phyloP scores from a whole-genome alignment of 2,888 invertebrate genomes.

The Philereme transversata region DNA sequence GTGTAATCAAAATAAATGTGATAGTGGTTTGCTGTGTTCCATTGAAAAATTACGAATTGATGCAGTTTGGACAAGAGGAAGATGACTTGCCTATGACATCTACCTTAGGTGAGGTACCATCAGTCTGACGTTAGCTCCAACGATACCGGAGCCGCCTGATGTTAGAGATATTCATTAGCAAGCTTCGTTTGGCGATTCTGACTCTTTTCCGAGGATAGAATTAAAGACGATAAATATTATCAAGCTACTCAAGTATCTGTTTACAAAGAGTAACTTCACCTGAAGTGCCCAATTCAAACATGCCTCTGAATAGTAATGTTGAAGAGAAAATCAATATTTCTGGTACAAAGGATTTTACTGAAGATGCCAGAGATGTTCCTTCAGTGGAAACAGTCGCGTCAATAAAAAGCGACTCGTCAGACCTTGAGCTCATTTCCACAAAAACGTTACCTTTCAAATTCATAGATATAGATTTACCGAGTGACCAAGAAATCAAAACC shows the following conservation, averaged over 20 bases:
- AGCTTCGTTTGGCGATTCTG: background rate
- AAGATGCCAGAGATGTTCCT: conserved; percentile 50
- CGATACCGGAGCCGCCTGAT: conserved; percentile 74
- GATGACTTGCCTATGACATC: conserved; percentile 72
- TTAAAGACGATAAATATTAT: conserved; percentile 58
- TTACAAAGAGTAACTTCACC: conserved; percentile 53
- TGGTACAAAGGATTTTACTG: conserved; percentile 46
- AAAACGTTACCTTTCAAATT: conserved; percentile 56
- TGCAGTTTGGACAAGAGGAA: conserved; percentile 74
- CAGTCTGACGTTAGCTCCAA: conserved; percentile 52
- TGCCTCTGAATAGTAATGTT: conserved; percentile 35
- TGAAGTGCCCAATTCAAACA: conserved; percentile 24
- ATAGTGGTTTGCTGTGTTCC: conserved; percentile 30
- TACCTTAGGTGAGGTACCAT: conserved; percentile 70
- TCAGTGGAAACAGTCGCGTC: conserved; percentile 43
- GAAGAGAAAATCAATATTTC: conserved; percentile 45
- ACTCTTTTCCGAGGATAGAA: background rate
- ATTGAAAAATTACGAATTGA: conserved; percentile 65
- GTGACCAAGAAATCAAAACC: conserved; percentile 72
- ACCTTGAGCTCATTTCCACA: conserved; percentile 61
- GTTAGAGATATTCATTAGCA: conserved; percentile 68
- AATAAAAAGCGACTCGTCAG: conserved; percentile 58
- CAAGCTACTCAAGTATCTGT: conserved; percentile 67
- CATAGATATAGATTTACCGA: conserved; percentile 63
- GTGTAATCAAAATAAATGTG: too few relatives aligned